A percentile compares a stretch with the other conserved stretches of the same genome.
Evolutionary conservation across 2,113 vertebrate species (phyloP).

Genomic region (Malurus elegans): DNA sequence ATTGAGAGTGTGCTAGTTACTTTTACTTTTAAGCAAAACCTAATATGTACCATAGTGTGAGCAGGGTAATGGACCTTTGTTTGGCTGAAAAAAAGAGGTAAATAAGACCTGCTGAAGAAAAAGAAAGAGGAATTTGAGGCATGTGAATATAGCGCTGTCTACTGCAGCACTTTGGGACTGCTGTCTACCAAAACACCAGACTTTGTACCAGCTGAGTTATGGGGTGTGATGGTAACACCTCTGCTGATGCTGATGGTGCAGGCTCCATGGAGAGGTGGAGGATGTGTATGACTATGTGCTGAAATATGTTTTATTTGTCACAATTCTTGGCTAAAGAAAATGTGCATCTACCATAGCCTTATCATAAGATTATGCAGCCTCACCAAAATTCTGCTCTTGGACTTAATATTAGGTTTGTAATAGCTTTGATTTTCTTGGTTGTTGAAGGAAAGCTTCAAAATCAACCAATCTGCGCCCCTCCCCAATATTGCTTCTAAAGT

Average conservation of each 20-base stretch:
- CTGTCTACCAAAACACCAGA: not conserved
- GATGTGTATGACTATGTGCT: not conserved
- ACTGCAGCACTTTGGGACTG: not conserved
- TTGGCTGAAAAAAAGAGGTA: not conserved
- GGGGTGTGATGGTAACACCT: not conserved
- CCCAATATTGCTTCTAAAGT: not conserved
- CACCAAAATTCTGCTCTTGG: not conserved
- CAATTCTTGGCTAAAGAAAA: not conserved
- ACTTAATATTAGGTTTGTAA: not conserved
- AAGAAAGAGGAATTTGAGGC: not conserved
- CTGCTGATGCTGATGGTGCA: not conserved
- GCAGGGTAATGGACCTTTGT: not conserved
- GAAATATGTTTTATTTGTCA: not conserved
- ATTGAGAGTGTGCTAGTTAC: not conserved
- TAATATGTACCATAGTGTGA: not conserved
- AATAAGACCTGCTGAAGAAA: not conserved
- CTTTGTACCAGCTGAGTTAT: not conserved
- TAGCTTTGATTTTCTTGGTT: not conserved
- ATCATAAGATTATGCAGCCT: not conserved
- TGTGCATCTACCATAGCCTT: not conserved
- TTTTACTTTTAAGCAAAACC: not conserved
- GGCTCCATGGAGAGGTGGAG: not conserved
- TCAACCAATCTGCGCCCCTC: not conserved
- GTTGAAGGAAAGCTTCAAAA: not conserved
- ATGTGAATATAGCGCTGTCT: not conserved